Conservation (phyloP, 2,113 vertebrate species). For the Lampris incognitus region DNA sequence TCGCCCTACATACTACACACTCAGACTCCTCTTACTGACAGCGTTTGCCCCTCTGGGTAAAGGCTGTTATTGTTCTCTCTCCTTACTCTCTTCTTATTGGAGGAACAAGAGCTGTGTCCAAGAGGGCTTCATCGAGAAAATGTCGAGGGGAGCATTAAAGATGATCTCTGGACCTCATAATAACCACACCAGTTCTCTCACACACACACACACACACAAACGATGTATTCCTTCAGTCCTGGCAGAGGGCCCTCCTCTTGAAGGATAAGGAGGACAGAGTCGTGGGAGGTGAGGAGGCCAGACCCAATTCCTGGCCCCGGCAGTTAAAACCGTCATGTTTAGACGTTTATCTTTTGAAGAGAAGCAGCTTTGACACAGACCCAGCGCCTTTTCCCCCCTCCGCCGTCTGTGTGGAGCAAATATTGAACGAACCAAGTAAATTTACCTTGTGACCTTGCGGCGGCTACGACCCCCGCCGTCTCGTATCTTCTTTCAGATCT, state of each 20-base stretch:
- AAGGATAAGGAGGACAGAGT: conserved; percentile 66
- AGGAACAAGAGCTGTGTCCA: no score
- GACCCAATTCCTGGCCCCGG: conserved; percentile 80
- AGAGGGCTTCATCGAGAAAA: no score
- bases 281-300: conserved; percentile 80
- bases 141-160: no score
- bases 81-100: background rate
- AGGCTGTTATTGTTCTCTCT: conserved; percentile 26
- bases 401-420: no score
- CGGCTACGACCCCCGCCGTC: background rate
- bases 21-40: conserved; percentile 70
- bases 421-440: no score
- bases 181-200: background rate
- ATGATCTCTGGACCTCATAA: no score
- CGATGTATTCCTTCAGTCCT: conserved; percentile 32
- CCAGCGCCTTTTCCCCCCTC: no score
- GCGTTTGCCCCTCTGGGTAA: conserved; percentile 75
- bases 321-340: conserved; percentile 73
- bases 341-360: no score
- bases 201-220: background rate
- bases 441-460: background rate
- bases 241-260: conserved; percentile 74
- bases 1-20: conserved; percentile 64
- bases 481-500: conserved; percentile 38
- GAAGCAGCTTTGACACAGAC: no score